These are phyloP conservation scores for Lasioglossum morio DNA, from an alignment of 2,888 invertebrate species.

Conservation along the genomic window DNA sequence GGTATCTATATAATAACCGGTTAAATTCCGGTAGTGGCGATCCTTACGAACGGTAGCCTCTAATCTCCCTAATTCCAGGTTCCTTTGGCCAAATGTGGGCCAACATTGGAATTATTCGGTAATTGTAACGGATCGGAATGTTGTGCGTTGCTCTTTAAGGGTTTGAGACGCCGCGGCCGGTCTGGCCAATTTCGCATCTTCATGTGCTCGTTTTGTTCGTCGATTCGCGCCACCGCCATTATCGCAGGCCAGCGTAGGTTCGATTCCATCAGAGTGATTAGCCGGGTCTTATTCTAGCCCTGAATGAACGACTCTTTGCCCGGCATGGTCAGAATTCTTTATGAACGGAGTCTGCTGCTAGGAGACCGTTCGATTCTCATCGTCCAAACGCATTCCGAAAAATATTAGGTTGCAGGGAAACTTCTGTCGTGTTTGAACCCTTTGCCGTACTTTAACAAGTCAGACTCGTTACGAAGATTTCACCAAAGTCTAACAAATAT, in stretches of 20 bases:
- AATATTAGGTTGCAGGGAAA: neutral
- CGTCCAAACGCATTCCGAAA: neutral
- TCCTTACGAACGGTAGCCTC: conserved; percentile 84
- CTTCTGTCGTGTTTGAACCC: no score
- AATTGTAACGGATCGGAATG: conserved; percentile 84
- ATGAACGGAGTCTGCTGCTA: neutral
- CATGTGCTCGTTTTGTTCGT: conserved; percentile 5
- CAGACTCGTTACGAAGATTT: no score
- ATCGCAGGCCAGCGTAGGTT: conserved; percentile 57
- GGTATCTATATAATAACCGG: conserved; percentile 83
- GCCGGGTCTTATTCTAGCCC: conserved; percentile 25
- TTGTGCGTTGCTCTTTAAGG: conserved; percentile 75
- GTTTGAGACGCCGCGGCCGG: conserved; percentile 14
- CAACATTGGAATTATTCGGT: conserved; percentile 83
- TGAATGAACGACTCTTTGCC: conserved; percentile 19
- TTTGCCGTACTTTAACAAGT: no score
- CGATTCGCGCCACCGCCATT: conserved; percentile 52
- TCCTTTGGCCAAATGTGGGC: conserved; percentile 78
- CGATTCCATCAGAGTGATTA: conserved; percentile 59
- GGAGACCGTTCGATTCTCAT: neutral
- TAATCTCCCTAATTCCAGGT: conserved; percentile 84
- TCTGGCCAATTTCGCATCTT: conserved; percentile 3
- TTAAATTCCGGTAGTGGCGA: conserved; percentile 84
- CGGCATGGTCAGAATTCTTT: conserved; percentile 49
- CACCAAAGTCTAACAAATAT: no score